phyloP scores from a whole-genome alignment of 2,797 vertebrate genomes.

The Ctenopoma kingsleyae region DNA sequence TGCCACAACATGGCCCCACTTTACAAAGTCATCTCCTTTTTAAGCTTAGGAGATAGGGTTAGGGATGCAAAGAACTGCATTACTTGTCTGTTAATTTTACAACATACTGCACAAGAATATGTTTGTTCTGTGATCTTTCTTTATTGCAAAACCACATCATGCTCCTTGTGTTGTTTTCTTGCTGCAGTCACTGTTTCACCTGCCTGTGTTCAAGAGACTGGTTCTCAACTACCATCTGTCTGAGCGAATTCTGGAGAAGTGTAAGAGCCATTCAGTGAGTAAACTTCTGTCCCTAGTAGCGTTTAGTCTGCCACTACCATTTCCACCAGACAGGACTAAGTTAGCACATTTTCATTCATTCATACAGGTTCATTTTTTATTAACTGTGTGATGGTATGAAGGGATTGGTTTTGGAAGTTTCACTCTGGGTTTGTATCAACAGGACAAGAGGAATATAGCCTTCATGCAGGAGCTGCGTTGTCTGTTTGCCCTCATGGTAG shows the following conservation, averaged over 20 bases:
- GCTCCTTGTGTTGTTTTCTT: conserved; percentile 28
- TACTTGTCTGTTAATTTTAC: too few relatives aligned
- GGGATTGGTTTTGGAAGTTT: background rate
- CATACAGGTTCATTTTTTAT: background rate
- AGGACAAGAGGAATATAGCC: conserved; percentile 95
- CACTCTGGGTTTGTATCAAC: conserved; percentile 42
- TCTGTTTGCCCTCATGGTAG: conserved; percentile 95
- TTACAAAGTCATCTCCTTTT: too few relatives aligned
- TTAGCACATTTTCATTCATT: background rate
- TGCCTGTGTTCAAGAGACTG: conserved; percentile 93
- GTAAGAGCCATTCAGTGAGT: conserved; percentile 90
- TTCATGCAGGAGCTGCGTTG: conserved; percentile 98
- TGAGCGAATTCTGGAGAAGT: conserved; percentile 88
- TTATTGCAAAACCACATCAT: background rate
- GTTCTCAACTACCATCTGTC: conserved; percentile 93
- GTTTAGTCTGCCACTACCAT: background rate
- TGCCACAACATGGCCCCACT: too few relatives aligned
- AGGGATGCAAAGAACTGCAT: too few relatives aligned
- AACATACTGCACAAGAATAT: background rate
- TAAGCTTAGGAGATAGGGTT: too few relatives aligned
- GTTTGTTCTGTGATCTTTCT: background rate
- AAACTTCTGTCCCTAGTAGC: background rate
- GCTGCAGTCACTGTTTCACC: conserved; percentile 94
- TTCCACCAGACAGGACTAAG: background rate
- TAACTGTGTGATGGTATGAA: background rate